A percentile compares a stretch with the other conserved stretches of the same genome.
These are phyloP conservation scores for Eupithecia subumbrata DNA, from an alignment of 2,888 invertebrate genomes.

Conservation along the genomic window DNA sequence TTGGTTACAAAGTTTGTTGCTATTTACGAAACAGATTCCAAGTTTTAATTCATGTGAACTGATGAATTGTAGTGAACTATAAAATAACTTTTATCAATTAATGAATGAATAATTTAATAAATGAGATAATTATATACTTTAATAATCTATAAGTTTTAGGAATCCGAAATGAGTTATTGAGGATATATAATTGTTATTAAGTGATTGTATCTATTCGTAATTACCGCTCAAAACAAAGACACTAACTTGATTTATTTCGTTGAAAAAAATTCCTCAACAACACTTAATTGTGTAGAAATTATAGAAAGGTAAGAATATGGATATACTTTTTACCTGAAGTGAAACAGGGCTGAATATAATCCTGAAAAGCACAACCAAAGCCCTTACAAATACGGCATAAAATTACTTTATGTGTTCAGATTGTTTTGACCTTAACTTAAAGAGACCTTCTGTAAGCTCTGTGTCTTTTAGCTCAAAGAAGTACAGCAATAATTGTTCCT, in stretches of 20 bases:
- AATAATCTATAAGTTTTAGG: too few relatives aligned
- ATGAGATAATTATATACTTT: too few relatives aligned
- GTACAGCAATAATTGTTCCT: neutral
- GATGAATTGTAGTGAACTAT: neutral
- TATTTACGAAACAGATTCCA: neutral
- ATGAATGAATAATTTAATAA: too few relatives aligned
- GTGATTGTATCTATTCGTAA: too few relatives aligned
- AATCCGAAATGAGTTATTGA: neutral
- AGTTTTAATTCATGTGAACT: neutral
- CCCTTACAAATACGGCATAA: neutral
- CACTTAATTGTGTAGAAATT: neutral
- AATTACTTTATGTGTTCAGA: neutral
- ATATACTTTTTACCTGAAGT: neutral
- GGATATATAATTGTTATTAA: neutral
- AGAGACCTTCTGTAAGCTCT: neutral
- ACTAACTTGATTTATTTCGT: too few relatives aligned
- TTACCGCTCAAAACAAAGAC: too few relatives aligned
- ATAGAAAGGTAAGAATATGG: neutral
- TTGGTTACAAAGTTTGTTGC: neutral
- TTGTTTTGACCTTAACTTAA: neutral
- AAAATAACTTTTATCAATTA: too few relatives aligned
- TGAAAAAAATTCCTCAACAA: too few relatives aligned
- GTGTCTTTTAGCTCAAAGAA: neutral
- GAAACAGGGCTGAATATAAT: neutral
- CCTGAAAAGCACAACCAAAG: neutral